A percentile compares a stretch with the other conserved stretches of the same genome.
phyloP scores from a whole-genome alignment of 2,113 vertebrate genomes.

The Cyprinodon tularosa region DNA sequence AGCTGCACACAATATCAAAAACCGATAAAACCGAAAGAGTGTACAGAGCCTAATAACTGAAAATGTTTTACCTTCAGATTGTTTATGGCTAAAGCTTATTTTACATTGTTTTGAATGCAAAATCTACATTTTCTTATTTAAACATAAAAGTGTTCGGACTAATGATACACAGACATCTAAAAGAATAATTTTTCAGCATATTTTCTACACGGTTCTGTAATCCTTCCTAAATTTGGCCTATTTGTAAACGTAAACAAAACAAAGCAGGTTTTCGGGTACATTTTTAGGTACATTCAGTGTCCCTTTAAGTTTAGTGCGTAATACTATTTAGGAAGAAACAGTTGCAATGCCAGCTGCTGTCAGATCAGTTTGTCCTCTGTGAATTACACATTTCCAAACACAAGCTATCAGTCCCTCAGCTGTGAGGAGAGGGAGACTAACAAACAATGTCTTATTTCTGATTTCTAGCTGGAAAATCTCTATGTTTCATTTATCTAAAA shows the following conservation, averaged over 20 bases:
- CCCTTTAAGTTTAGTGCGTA: slow-evolving; percentile 15
- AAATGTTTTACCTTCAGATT: background rate
- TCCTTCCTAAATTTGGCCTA: background rate
- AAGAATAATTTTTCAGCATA: background rate
- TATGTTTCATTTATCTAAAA: background rate
- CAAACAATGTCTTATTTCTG: background rate
- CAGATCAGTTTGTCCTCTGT: slow-evolving; percentile 50
- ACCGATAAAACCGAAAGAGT: background rate
- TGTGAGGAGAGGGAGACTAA: slow-evolving; percentile 9
- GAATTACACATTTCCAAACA: slow-evolving; percentile 60
- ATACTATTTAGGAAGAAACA: slow-evolving; percentile 49
- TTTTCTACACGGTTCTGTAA: background rate
- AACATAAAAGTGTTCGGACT: too few relatives aligned
- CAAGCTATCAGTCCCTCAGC: slow-evolving; percentile 44
- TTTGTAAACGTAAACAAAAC: slow-evolving; percentile 1
- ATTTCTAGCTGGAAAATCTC: background rate
- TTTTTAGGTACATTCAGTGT: slow-evolving; percentile 14
- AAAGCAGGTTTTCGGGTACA: background rate
- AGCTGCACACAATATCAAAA: background rate
- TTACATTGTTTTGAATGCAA: background rate
- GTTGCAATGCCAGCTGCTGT: slow-evolving; percentile 58
- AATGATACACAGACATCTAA: too few relatives aligned
- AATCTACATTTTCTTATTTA: background rate
- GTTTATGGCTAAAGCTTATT: background rate
- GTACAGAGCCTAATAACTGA: background rate